Percentiles rank a stretch among this genome's conserved stretches.
These are phyloP conservation scores for Pandion haliaetus DNA, from an alignment of 2,113 vertebrate species.

Conservation along the genomic window DNA sequence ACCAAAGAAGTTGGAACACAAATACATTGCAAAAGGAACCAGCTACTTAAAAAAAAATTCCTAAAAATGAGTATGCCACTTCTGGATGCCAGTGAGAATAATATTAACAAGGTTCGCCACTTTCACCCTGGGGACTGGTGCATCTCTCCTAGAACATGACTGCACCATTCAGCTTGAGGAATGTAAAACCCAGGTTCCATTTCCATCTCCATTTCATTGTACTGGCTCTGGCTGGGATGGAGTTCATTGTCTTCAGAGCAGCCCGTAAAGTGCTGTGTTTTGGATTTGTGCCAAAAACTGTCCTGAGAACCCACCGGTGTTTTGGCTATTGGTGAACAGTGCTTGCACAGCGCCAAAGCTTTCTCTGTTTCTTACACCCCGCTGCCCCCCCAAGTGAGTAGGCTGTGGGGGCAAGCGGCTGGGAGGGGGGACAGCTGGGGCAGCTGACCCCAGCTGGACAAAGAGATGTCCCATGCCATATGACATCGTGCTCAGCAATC, in stretches of 20 bases:
- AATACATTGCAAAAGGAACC: background rate
- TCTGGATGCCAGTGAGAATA: background rate
- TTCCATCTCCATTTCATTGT: background rate
- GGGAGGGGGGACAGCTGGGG: background rate
- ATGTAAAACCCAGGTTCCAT: background rate
- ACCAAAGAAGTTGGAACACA: constrained; percentile 16
- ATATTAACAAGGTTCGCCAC: background rate
- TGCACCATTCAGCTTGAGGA: background rate
- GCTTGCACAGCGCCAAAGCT: background rate
- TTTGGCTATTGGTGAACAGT: fast-evolving
- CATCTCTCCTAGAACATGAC: background rate
- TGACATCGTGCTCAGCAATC: background rate
- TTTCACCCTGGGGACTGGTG: background rate
- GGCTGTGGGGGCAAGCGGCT: background rate
- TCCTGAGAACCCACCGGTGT: background rate
- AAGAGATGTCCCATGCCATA: background rate
- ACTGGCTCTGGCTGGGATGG: background rate
- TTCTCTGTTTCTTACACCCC: background rate
- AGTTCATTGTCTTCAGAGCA: background rate
- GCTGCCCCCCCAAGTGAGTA: fast-evolving
- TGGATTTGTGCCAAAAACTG: background rate
- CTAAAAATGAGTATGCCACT: background rate
- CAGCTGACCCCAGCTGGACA: fast-evolving
- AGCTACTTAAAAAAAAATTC: background rate
- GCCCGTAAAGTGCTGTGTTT: background rate